Evolutionary conservation across 2,888 invertebrate species (phyloP).

Genomic region (Nephrotoma appendiculata): DNA sequence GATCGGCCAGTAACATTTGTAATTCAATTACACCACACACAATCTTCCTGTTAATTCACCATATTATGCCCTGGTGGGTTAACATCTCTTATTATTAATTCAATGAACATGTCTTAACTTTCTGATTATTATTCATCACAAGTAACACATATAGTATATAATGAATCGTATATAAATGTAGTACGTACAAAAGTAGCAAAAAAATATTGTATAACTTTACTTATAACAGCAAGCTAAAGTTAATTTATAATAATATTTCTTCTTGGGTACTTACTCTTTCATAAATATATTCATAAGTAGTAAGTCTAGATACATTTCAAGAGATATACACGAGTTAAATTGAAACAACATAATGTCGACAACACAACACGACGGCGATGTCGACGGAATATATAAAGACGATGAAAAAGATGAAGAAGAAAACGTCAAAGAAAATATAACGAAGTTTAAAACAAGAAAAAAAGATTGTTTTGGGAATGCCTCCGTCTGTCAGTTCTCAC

Average conservation of each 20-base stretch:
- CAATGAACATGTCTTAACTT: not conserved
- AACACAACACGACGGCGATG: not conserved
- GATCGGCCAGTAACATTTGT: too few relatives aligned
- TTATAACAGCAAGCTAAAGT: not conserved
- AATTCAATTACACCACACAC: too few relatives aligned
- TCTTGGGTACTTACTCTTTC: not conserved
- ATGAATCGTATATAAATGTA: not conserved
- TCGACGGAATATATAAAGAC: not conserved
- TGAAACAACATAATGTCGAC: not conserved
- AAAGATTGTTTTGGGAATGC: conserved; percentile 11
- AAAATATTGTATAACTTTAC: not conserved
- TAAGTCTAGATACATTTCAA: not conserved
- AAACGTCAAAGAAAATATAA: not conserved
- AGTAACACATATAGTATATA: not conserved
- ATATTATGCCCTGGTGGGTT: not conserved
- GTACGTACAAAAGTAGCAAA: not conserved
- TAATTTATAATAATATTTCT: not conserved
- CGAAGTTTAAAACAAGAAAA: not conserved
- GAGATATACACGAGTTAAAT: not conserved
- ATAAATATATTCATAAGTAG: not conserved
- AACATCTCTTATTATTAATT: not conserved
- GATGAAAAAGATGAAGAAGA: not conserved
- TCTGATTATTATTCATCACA: not conserved
- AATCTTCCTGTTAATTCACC: not conserved
- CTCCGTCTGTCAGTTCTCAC: conserved; percentile 10